Conservation (phyloP, 1,140 invertebrate genomes). For the Drosophila burlai region DNA sequence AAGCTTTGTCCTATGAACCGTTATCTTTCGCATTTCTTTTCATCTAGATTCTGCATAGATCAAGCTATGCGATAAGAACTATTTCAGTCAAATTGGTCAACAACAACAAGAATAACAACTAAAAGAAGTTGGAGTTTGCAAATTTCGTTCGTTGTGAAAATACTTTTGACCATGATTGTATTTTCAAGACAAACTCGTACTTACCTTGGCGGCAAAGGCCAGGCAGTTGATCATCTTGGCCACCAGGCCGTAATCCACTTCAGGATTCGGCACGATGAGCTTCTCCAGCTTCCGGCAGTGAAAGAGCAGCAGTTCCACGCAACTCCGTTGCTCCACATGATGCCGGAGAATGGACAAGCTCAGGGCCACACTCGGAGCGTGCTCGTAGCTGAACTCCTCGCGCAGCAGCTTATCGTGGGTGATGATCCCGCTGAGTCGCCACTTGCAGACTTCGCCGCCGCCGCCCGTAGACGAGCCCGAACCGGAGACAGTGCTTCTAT, state of each 20-base stretch:
- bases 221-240: conserved; percentile 83
- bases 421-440: conserved; percentile 90
- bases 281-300: conserved; percentile 82
- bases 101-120: too few species aligned
- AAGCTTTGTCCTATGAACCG: too few species aligned
- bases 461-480: background rate
- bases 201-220: conserved; percentile 78
- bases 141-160: too few species aligned
- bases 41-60: too few species aligned
- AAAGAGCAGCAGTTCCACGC: conserved; percentile 85
- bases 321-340: conserved; percentile 89
- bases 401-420: conserved; percentile 90
- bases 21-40: too few species aligned
- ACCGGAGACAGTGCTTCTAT: conserved; percentile 23
- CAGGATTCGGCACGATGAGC: conserved; percentile 83
- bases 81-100: too few species aligned
- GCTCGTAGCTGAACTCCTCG: conserved; percentile 94
- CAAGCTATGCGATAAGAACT: too few species aligned
- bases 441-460: conserved; percentile 77
- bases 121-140: too few species aligned
- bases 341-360: conserved; percentile 93
- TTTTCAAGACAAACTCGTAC: background rate
- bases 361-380: conserved; percentile 94
- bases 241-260: conserved; percentile 80
- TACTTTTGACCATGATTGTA: too few species aligned